Base-by-base conservation (phyloP, 2,797 vertebrate species). In the Paedocypris micromegethes region DNA sequence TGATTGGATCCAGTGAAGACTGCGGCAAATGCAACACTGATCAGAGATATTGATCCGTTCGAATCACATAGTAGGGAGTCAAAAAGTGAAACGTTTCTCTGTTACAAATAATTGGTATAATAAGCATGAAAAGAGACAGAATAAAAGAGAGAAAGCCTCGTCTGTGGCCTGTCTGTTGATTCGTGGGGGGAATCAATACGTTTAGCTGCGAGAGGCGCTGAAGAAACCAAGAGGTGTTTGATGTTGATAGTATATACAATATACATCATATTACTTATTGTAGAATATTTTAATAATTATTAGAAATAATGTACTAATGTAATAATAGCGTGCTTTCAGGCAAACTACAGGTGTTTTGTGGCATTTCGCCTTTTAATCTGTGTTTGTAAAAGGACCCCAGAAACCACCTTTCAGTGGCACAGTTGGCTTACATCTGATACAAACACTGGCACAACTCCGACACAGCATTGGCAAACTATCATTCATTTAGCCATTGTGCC, bases 81-180 rank as follows among this genome's bases (percentile, higher is more conserved):
- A 79, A 84, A 82, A 72, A 86, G 81, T 84, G 79, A 83, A 83
- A 83, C 83, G 78, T 82, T 85, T 77, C 79, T 72, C 75, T 84
- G 81, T 82, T 88, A 86, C 87, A 83, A 48, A 86, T 89, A 90
- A 90, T 90, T 87, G 85, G 80, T 85, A 72, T 90, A 89, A 89
- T 89, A 88, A 85, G 83, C 88, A 84, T 88, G 87, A 87, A 66
- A 53, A 65, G 67, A 45, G 65, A 68, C 53, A 58, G 41, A 8
- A 41, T 52, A 38, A 58, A 5, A 49, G 43, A 6, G 51, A 58
- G 66, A 51, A 63, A 58, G 69, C 59, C 70, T 65, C 79, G 79
- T 81, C 73, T 82, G 75, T 73, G 66, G 60, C 69, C 57, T 68
- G 66, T 66, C 73, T 71, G 70, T 64, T 73, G 50, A 53, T 51